Evolutionary conservation across 35 echinoderm and acorn worm species (phyloP).

Genomic region (Anneissia japonica): DNA sequence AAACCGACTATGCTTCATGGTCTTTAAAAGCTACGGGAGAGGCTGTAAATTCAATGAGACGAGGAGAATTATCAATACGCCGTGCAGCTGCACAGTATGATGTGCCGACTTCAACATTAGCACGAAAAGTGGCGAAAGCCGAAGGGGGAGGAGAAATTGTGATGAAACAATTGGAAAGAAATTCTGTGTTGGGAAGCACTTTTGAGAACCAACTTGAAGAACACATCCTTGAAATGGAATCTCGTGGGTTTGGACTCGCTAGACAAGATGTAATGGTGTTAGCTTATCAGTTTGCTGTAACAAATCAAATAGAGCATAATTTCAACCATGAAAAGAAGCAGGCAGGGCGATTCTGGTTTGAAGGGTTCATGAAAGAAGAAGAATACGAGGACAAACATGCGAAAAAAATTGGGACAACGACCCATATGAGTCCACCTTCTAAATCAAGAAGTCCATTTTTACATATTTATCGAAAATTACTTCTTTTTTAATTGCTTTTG

Average conservation of each 20-base stretch:
- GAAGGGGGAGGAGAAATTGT: not conserved
- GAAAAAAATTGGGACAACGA: too few relatives aligned
- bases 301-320: not conserved
- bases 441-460: too few relatives aligned
- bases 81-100: not conserved
- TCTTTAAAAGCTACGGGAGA: too few relatives aligned
- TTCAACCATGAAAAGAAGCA: constrained; percentile 21
- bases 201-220: not conserved
- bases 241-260: constrained; percentile 10
- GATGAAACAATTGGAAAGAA: not conserved
- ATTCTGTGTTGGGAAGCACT: not conserved
- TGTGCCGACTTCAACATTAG: not conserved
- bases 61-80: too few relatives aligned
- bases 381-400: too few relatives aligned
- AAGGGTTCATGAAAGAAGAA: not conserved
- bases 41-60: too few relatives aligned
- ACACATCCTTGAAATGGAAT: not conserved
- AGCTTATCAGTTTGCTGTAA: constrained; percentile 19
- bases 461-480: too few relatives aligned
- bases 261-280: constrained; percentile 3
- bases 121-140: not conserved
- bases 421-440: too few relatives aligned
- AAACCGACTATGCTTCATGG: too few relatives aligned
- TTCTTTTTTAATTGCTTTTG: too few relatives aligned
- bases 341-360: not conserved